Conservation (phyloP, 2,797 vertebrate genomes). For the Gouania willdenowi region DNA sequence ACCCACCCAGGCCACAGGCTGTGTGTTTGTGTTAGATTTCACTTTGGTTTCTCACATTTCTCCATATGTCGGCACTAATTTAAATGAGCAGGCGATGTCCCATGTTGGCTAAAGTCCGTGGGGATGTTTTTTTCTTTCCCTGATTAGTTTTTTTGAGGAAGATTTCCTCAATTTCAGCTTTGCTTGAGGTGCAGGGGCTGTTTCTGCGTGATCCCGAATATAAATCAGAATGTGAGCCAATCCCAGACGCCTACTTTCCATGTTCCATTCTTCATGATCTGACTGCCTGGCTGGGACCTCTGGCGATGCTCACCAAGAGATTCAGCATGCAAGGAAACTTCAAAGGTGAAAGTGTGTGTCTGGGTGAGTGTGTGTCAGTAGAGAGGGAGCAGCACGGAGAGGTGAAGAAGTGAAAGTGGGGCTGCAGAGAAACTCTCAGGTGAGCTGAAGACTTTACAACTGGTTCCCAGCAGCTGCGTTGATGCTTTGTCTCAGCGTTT, state of each 20-base stretch:
- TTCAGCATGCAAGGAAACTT: slow-evolving; percentile 59
- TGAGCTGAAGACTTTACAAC: slow-evolving; percentile 42
- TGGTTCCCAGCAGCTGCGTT: slow-evolving; percentile 27
- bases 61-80: slow-evolving; percentile 14
- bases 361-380: slow-evolving; percentile 30
- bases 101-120: slow-evolving; percentile 19
- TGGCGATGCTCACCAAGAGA: slow-evolving; percentile 54
- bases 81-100: slow-evolving; percentile 13
- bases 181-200: slow-evolving; percentile 45
- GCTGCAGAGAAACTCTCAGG: slow-evolving; percentile 24
- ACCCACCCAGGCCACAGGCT: slow-evolving; percentile 25
- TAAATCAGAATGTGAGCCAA: too few relatives aligned
- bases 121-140: neutral
- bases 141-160: slow-evolving; percentile 5
- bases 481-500: slow-evolving; percentile 35
- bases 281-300: slow-evolving; percentile 47
- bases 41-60: slow-evolving; percentile 6
- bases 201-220: slow-evolving; percentile 52
- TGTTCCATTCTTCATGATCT: slow-evolving; percentile 39
- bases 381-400: neutral
- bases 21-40: slow-evolving; percentile 27
- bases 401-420: slow-evolving; percentile 24
- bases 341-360: slow-evolving; percentile 61
- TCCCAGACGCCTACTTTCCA: slow-evolving; percentile 8
- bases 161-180: slow-evolving; percentile 34